Conservation (phyloP, 2,888 invertebrate species). For the Drosophila yooni region DNA sequence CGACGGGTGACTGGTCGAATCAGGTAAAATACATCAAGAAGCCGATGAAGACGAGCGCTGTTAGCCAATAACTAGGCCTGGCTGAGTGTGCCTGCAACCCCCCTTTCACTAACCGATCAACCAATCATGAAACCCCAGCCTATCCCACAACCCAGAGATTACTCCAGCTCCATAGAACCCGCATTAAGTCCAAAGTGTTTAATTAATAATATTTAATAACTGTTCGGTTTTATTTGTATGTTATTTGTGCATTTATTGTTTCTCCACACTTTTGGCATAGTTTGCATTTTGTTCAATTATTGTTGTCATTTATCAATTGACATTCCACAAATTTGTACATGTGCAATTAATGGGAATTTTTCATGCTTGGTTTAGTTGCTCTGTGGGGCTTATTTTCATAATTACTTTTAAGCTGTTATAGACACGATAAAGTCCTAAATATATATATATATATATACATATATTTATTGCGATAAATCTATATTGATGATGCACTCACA, state of each 20-base stretch:
- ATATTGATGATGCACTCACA: conserved; percentile 19
- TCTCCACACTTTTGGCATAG: background rate
- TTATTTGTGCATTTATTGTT: conserved; percentile 27
- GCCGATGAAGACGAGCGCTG: conserved; percentile 75
- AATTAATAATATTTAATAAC: conserved; percentile 7
- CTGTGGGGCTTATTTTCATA: background rate
- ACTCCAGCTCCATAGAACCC: conserved; percentile 32
- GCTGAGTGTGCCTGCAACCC: conserved; percentile 48
- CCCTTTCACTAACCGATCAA: conserved; percentile 28
- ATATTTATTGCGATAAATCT: conserved; percentile 23
- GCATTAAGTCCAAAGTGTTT: conserved; percentile 23
- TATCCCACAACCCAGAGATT: conserved; percentile 8
- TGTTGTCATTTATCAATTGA: conserved; percentile 66
- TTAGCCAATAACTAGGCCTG: conserved; percentile 62
- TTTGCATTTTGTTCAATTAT: conserved; percentile 16
- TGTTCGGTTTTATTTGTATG: conserved; percentile 8
- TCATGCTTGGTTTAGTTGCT: conserved; percentile 1
- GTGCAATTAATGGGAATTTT: background rate
- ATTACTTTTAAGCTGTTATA: conserved; percentile 18
- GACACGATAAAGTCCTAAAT: conserved; percentile 39
- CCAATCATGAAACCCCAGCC: conserved; percentile 7
- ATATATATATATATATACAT: conserved; percentile 25
- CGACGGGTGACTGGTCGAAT: conserved; percentile 96
- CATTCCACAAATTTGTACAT: conserved; percentile 59
- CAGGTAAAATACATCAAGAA: conserved; percentile 86